These are phyloP conservation scores for Aspidoscelis tigris DNA, from an alignment of 2,113 vertebrate species.

Conservation along the genomic window DNA sequence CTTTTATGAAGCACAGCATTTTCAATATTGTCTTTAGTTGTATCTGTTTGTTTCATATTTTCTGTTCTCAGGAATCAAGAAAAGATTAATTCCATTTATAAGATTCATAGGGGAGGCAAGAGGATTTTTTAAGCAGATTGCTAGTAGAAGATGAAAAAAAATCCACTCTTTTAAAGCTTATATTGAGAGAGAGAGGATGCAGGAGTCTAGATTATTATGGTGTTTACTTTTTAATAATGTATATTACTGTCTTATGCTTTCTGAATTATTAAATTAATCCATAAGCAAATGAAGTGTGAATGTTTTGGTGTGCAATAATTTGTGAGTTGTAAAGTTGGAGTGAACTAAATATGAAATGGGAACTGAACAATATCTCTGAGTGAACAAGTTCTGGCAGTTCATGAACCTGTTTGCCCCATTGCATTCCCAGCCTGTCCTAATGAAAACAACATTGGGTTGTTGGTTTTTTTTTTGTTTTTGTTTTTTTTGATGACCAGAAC, in stretches of 20 bases:
- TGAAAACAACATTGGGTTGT: too few species aligned
- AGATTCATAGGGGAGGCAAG: slow-evolving; percentile 48
- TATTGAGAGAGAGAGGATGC: slow-evolving; percentile 44
- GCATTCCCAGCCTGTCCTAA: too few species aligned
- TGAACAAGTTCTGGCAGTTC: too few species aligned
- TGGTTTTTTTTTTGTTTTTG: too few species aligned
- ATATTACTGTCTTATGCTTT: slow-evolving; percentile 38
- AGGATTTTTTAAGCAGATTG: slow-evolving; percentile 63
- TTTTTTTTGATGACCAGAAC: too few species aligned
- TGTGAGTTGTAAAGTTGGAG: not conserved
- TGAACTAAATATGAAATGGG: too few species aligned
- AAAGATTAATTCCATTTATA: slow-evolving; percentile 61
- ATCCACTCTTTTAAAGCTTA: slow-evolving; percentile 63
- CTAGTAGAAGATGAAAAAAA: slow-evolving; percentile 48
- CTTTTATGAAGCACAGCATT: slow-evolving; percentile 38
- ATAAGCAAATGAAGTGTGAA: not conserved
- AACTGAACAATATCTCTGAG: too few species aligned
- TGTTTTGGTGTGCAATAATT: not conserved
- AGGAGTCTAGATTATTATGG: slow-evolving; percentile 9
- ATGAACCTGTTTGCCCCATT: too few species aligned
- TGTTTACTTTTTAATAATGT: slow-evolving; percentile 34
- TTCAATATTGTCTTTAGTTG: slow-evolving; percentile 52
- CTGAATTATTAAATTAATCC: not conserved
- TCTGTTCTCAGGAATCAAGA: slow-evolving; percentile 55
- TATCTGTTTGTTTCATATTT: slow-evolving; percentile 54